Percentiles rank a stretch among this genome's conserved stretches.
These are phyloP conservation scores for Caenorhabditis sp. DNA, from an alignment of 2,888 invertebrate species.

Conservation along the genomic window DNA sequence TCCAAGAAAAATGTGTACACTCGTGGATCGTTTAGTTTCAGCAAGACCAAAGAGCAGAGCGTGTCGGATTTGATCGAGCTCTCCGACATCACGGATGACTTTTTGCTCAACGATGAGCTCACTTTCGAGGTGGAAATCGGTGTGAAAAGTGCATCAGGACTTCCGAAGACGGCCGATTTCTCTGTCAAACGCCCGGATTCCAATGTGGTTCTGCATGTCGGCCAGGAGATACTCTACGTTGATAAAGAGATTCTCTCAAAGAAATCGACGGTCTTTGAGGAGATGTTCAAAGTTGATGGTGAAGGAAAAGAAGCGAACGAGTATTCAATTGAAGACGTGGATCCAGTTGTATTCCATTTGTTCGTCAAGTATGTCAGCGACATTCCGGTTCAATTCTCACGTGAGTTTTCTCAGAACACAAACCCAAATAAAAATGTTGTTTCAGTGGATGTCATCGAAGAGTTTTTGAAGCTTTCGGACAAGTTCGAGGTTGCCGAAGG, in stretches of 20 bases:
- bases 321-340: conserved; percentile 13
- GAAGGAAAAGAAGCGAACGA: conserved; percentile 8
- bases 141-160: conserved; percentile 11
- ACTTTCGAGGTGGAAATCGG: conserved; percentile 43
- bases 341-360: conserved; percentile 10
- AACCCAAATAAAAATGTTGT: background rate
- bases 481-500: conserved; percentile 15
- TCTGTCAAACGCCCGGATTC: conserved; percentile 5
- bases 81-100: background rate
- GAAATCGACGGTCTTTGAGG: conserved; percentile 6
- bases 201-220: conserved; percentile 1
- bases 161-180: conserved; percentile 3
- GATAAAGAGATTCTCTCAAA: conserved; percentile 18
- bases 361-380: conserved; percentile 11
- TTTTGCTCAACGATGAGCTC: conserved; percentile 16
- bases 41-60: background rate
- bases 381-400: conserved; percentile 7
- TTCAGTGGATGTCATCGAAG: conserved; percentile 27
- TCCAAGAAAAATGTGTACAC: background rate
- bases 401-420: background rate
- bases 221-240: conserved; percentile 5
- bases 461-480: conserved; percentile 10
- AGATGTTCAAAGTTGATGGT: background rate
- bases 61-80: background rate
- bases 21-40: conserved; percentile 2